Conservation (phyloP, 2,888 invertebrate genomes). For the Drosophila glabriapex region DNA sequence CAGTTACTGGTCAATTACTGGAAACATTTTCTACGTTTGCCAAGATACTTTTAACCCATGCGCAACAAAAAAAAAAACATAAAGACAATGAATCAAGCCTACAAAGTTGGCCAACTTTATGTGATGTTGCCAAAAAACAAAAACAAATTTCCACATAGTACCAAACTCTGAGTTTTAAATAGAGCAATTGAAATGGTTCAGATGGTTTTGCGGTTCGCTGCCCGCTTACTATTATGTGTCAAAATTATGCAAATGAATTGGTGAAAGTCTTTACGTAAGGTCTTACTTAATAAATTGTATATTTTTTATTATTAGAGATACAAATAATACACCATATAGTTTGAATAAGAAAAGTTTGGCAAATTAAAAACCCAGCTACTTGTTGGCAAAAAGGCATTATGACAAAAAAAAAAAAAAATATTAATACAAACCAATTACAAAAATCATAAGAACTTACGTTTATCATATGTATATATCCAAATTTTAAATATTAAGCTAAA, state of each 20-base stretch:
- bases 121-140: slow-evolving; percentile 46
- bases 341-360: background rate
- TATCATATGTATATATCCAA: background rate
- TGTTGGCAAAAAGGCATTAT: background rate
- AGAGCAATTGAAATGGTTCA: slow-evolving; percentile 27
- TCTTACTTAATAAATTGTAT: background rate
- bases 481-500: slow-evolving; percentile 4
- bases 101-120: slow-evolving; percentile 51
- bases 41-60: slow-evolving; percentile 39
- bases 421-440: background rate
- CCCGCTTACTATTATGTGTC: slow-evolving; percentile 10
- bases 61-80: slow-evolving; percentile 18
- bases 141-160: background rate
- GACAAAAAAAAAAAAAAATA: background rate
- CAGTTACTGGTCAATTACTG: slow-evolving; percentile 72
- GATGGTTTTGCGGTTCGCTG: slow-evolving; percentile 39
- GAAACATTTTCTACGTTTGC: slow-evolving; percentile 47
- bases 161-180: background rate
- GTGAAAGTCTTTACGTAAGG: slow-evolving; percentile 43
- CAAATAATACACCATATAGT: background rate
- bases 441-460: background rate
- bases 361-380: background rate
- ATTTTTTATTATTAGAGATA: background rate
- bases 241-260: slow-evolving; percentile 43
- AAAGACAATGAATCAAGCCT: slow-evolving; percentile 37